Base-by-base conservation (phyloP, 2,888 invertebrate genomes). In the Phyllotreta striolata region DNA sequence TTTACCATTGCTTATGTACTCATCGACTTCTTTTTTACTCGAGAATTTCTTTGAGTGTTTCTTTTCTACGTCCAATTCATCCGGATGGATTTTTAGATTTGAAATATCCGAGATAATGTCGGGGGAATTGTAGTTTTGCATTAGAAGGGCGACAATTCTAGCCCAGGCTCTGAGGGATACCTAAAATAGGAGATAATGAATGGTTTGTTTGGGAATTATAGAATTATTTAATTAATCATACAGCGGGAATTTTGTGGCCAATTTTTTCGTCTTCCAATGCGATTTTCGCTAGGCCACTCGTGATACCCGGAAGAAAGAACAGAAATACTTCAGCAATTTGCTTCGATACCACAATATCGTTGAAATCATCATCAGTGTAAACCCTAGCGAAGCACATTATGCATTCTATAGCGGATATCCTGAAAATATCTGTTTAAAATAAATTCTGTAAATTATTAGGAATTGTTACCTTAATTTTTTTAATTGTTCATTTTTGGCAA, bases 401-500 rank as follows among this genome's bases (percentile, higher is more conserved):
- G 70, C 89, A 87, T 59, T 89, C 82, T 44, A 89, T 81, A 0
- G 87, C 83, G 47, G 81, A 75, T 56, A 83, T 76, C 76, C 86
- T 86, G 67, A 37, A 74, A 72, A 68, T 57, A 62, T 24, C 24
- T 24, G 24, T 24, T 24, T 3, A 60, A 68, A 47, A 61, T 43
- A 12, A 63, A 7, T 24, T 24, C 24, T 24, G 24, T 24, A 24
- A 24, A 24, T 24, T 24, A 24, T 24, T 24, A 1, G 24, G 1
- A 24, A 1, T 39, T 70, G 73, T 77, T 80, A 91, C 89, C 89
- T 87, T 9, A 93, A 80, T 47, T 84, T 79, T 40, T 85, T 82
- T 43, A 87, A 85, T 76, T 86, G 89, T 76, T 92, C 92, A 39
- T 82, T 79, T 76, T 87, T 87, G 7, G 90, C 88, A 12, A 92